Percentiles rank a stretch among this genome's conserved stretches.
Conservation (phyloP, 2,797 vertebrate species). For the Periophthalmus magnuspinnatus region DNA sequence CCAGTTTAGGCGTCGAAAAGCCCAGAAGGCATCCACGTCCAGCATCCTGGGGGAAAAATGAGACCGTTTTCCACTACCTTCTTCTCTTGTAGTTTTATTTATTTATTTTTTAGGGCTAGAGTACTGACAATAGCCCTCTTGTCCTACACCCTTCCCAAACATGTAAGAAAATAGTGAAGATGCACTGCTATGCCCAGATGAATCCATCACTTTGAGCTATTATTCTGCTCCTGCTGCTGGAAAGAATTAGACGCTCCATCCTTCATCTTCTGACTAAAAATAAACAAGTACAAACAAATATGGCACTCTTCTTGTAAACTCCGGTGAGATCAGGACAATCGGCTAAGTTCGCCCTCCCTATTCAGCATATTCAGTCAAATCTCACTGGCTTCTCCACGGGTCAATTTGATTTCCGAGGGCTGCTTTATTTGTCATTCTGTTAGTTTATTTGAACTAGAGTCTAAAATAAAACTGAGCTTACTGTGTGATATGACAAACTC, state of each 20-base stretch:
- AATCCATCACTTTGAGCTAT: slow-evolving; percentile 77
- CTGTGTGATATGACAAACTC: slow-evolving; percentile 45
- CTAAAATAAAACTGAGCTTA: no score
- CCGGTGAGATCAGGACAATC: slow-evolving; percentile 36
- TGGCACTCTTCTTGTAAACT: slow-evolving; percentile 32
- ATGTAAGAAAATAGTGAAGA: slow-evolving; percentile 44
- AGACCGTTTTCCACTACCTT: slow-evolving; percentile 40
- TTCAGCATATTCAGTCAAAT: slow-evolving; percentile 32
- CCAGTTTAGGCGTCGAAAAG: slow-evolving; percentile 35
- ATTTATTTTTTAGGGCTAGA: slow-evolving; percentile 25
- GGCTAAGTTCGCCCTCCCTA: slow-evolving; percentile 20
- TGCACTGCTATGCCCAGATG: slow-evolving; percentile 47
- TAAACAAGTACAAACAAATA: slow-evolving; percentile 61
- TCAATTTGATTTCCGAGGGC: slow-evolving; percentile 47
- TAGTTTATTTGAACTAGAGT: slow-evolving; percentile 33
- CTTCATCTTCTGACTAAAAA: slow-evolving; percentile 71
- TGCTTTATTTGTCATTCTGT: slow-evolving; percentile 44
- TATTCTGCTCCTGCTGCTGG: slow-evolving; percentile 54
- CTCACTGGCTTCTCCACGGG: slow-evolving; percentile 26
- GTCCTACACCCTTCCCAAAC: slow-evolving; percentile 21
- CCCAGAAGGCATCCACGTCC: slow-evolving; percentile 38
- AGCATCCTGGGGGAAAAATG: slow-evolving; percentile 40
- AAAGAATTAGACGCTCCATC: slow-evolving; percentile 60
- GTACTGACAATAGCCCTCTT: slow-evolving; percentile 35
- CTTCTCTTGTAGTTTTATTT: slow-evolving; percentile 8